Base-by-base conservation (phyloP, 92 coral and sea anemone species). In the Palythoa caribaeorum region DNA sequence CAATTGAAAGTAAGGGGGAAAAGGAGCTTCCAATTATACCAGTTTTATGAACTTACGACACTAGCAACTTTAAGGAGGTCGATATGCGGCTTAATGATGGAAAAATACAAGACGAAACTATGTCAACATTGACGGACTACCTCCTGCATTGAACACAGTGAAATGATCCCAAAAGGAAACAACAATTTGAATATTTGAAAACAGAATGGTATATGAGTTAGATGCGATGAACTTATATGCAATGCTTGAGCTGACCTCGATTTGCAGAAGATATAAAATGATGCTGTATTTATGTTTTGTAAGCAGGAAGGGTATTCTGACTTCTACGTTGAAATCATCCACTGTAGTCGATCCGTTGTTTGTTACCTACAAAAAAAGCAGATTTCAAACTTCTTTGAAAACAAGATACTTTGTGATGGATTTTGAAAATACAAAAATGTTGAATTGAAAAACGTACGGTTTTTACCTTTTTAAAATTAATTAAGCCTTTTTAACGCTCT, bases 301-400 rank as follows among this genome's bases (percentile, higher is more conserved):
- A 1, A 77, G 50, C 44, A 55, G 66, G 17, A 54, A 38, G 6
- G 83, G 83, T 7, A 77, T 35, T 20, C 40, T 52, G 44, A 77
- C 40, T 50, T 77, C 83, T 16, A 77, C 83, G 35, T 35, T 35
- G 47, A 54, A 77, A 35, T 17, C 12, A 37, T 53, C 47, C 68
- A 77, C 83, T 6, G 9, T 65, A 28, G 68, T 77, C 19, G 83
- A 68, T 52, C 83, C 83, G 48, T 77, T 77, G 83, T 77, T 77
- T 77, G 68, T 54, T 12, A 77, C 39, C 83, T 77, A 35, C 17
- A 53, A 77, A 12, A 20, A 54, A 77, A 14, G 14, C 15, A 14
- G 1, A 2, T 5, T 14, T 19, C 3, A 14, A 60, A 1, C 17
- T 55, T 0, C 3, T 17, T 17, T 3, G 1, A n/a, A 17, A 6